Conservation (phyloP, 2,797 vertebrate species). For the Harpagifer antarcticus region DNA sequence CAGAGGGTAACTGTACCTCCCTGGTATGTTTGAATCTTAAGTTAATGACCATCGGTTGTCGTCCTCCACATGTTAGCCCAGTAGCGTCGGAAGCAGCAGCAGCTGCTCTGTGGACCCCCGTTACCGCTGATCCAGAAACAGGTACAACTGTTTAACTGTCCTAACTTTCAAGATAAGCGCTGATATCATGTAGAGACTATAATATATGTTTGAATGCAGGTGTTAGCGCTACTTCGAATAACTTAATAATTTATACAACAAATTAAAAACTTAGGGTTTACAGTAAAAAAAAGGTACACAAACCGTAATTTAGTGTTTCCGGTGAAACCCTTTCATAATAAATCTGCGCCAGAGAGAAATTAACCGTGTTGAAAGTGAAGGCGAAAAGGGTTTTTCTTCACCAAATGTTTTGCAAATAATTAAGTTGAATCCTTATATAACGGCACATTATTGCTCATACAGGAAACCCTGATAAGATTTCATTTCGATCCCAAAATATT, state of each 20-base stretch:
- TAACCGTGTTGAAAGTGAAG: neutral
- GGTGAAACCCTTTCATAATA: constrained; percentile 43
- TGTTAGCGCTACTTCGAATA: rapidly evolving
- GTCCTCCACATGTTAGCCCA: neutral
- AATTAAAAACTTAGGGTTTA: neutral
- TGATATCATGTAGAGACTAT: rapidly evolving
- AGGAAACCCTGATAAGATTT: neutral
- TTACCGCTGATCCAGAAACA: neutral
- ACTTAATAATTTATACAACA: rapidly evolving
- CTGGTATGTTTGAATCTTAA: neutral
- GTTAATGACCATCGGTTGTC: neutral
- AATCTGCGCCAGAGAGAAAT: neutral
- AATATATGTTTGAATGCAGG: rapidly evolving
- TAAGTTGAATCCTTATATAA: no score
- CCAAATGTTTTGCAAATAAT: neutral
- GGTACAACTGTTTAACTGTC: constrained; percentile 1
- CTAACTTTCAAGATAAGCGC: rapidly evolving
- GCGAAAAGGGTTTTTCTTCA: neutral
- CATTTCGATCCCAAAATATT: neutral
- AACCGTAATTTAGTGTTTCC: constrained; percentile 8
- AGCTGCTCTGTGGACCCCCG: neutral
- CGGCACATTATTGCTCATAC: neutral
- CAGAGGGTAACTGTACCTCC: neutral
- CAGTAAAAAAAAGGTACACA: neutral
- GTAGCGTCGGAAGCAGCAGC: neutral